Base-by-base conservation (phyloP, 2,888 invertebrate genomes). In the Blomia tropicalis region DNA sequence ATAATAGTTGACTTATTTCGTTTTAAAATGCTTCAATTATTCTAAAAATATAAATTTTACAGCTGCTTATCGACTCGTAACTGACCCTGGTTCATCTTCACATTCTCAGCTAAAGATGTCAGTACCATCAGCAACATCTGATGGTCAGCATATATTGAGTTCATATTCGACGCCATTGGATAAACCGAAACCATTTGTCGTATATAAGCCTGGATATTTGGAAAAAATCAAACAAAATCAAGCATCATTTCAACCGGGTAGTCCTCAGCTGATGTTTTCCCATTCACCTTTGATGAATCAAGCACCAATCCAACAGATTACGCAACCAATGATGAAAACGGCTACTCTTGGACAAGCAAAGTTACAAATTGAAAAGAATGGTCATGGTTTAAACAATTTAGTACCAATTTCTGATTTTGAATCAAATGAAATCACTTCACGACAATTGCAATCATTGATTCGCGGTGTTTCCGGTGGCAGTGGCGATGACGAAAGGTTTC, bases 171-270 rank as follows among this genome's bases (percentile, higher is more conserved):
- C n/a, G n/a, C n/a, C n/a, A n/a, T n/a, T n/a, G n/a, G n/a, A n/a
- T n/a, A 31, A 29, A 25, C 56, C 56, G 14, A n/a, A 29, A 2
- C 56, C 56, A 29, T 56, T 56, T 11, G 19, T 56, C n/a, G 56
- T 56, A 2, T 27, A 19, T 11, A 56, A 56, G 29, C 56, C 56
- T 2, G 56, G 56, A n/a, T 56, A 19, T 11, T 19, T 25, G 11
- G 51, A 27, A 19, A 47, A 47, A n/a, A 7, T 47, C 23, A 47
- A 36, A 36, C 36, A 36, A 7, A 7, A 36, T 36, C 36, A 36
- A 23, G 47, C 22, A 14, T 19, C 44, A 5, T 44, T 19, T 11
- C 11, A 5, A 14, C 44, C 5, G 44, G 44, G 4, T 19, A 22
- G 7, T 43, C 44, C 44, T 5, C 19, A 5, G n/a, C 22, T 11